Evolutionary conservation across 2,888 invertebrate species (phyloP), one percentile per base, ranked within the genome.

Genomic region (Tenthredo scrophulariae): DNA sequence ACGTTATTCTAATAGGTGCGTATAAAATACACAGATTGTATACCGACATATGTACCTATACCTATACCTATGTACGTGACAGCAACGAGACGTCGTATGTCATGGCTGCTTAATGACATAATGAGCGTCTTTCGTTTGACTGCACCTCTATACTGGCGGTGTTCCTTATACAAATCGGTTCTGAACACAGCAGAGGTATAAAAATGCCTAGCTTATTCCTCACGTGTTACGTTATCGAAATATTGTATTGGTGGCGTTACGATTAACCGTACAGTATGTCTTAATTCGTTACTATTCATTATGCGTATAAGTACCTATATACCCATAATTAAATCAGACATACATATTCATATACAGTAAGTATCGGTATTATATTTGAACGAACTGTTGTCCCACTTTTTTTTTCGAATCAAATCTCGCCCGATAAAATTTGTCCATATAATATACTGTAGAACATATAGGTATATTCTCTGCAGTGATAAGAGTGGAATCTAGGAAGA

Each of bases 161-260:
- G 90, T 91, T 91, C 92, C 91, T 92, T 92, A 65, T 29, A 89
- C 90, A 90, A 91, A 92, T 92, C 91, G 92, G 92, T 92, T 88
- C 89, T 72, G 40, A 72, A 40, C 43, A 40, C 18, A 70, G 37
- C 18, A 70, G 33, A 70, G 70, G 33, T 88, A 89, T 87, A 87
- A 89, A 89, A 89, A 89, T 88, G 88, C 87, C 87, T 88, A 79
- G 87, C 85, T 86, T 22, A 22, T 9, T 4, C 86, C 88, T 74
- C 22, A 22, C 26, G 22, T 22, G 43, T 22, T 43, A 43, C 40
- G 40, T 74, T 74, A 74, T 74, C 40, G 29, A 43, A 43, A 43
- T 74, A 74, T 43, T 43, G 15, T 74, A 43, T 74, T 22, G 29
- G 43, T n/a, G 43, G 72, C 43, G 43, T 43, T n/a, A 74, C 72